Evolutionary conservation across 2,113 vertebrate genomes (phyloP).

Genomic region (Coturnix japonica): DNA sequence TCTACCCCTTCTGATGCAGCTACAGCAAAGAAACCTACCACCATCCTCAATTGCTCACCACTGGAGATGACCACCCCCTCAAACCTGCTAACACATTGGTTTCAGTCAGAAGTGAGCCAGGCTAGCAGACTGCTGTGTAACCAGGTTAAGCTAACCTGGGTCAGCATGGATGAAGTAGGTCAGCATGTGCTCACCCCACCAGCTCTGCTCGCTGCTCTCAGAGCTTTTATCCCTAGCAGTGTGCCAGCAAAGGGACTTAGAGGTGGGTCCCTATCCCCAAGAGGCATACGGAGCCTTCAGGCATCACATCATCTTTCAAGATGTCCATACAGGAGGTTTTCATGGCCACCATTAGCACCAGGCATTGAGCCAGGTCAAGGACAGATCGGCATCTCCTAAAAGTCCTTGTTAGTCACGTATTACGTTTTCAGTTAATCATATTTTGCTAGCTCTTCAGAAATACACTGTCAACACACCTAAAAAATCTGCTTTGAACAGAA

Average conservation of each 20-base stretch:
- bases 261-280: neutral
- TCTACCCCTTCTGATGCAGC: neutral
- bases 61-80: neutral
- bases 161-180: neutral
- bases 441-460: constrained; percentile 1
- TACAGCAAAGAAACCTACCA: neutral
- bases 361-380: neutral
- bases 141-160: neutral
- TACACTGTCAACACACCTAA: neutral
- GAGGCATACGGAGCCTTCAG: neutral
- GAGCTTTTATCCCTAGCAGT: neutral
- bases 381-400: neutral
- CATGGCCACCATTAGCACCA: neutral
- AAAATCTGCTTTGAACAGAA: constrained; percentile 10
- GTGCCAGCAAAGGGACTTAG: neutral
- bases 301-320: neutral
- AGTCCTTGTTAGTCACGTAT: neutral
- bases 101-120: accelerated
- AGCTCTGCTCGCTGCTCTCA: neutral
- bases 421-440: neutral
- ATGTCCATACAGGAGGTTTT: neutral
- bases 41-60: neutral
- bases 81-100: neutral
- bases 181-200: neutral
- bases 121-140: accelerated